Conservation (phyloP, 2,113 vertebrate species). For the Calyptomena viridis region DNA sequence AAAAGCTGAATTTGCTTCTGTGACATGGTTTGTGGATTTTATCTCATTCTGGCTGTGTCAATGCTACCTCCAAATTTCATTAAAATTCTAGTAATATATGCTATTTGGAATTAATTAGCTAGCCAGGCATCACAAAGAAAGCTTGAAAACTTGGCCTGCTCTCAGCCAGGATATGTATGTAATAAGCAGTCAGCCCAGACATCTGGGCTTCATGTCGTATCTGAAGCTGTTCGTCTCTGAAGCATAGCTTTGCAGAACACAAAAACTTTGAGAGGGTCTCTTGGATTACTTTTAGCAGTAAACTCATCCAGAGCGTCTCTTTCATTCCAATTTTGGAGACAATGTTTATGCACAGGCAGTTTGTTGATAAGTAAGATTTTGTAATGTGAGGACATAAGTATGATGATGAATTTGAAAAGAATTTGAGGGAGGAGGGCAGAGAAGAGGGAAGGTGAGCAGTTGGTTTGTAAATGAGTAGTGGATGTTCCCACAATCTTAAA, state of each 20-base stretch:
- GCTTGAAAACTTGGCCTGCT: neutral
- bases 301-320: neutral
- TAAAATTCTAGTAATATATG: neutral
- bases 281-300: neutral
- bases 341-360: neutral
- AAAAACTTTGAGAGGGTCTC: neutral
- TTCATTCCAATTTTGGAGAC: neutral
- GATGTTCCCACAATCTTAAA: neutral
- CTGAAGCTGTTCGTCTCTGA: neutral
- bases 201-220: neutral
- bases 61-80: neutral
- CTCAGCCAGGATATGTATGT: accelerated
- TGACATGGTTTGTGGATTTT: neutral
- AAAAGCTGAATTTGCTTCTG: neutral
- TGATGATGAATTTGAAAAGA: neutral
- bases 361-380: neutral
- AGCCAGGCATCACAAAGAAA: neutral
- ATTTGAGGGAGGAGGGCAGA: neutral
- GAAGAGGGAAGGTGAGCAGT: neutral
- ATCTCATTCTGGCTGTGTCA: neutral
- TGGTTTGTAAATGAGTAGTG: neutral
- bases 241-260: neutral
- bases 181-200: neutral
- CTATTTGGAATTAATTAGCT: neutral
- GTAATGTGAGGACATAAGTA: neutral